Base-by-base conservation (phyloP, 2,113 vertebrate species). In the Alouatta palliata region DNA sequence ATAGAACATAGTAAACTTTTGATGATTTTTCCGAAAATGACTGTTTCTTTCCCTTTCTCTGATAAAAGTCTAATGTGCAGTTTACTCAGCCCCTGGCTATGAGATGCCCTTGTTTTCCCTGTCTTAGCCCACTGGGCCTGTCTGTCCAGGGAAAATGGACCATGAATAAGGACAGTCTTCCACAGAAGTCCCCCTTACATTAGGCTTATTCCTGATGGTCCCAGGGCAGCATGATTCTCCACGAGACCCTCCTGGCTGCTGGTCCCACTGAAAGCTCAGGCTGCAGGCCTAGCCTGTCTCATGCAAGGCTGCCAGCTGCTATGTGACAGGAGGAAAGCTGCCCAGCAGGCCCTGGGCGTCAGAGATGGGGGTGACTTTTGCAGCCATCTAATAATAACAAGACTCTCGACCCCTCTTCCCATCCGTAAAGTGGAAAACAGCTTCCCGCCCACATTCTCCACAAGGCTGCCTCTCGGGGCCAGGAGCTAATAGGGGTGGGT, bases 21-120 rank as follows among this genome's bases (percentile, higher is more conserved):
- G 11, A 37, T 86, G 61, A n/a, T 71, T 77, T 94, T 61, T 92
- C 88, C 40, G 68, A 87, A 95, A 94, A 45, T 9, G 52, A 56
- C 61, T 64, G 12, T 58, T n/a, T 54, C 77, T 66, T n/a, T 12
- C 19, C 11, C 43, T 56, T 21, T 56, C 80, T 90, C 45, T 94
- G 21, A 27, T 85, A 35, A 76, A 81, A 77, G 83, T 83, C 58
- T 21, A 61, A 47, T 25, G n/a, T 70, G 32, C 5, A 6, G 3
- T 40, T 88, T 32, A 8, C 64, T 32, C 61, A 30, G 20, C 12
- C 35, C 23, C 56, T 40, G 76, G 66, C 66, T 49, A 0, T 81
- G 84, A 40, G 75, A 64, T 2, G 1, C 17, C 13, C 27, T 23
- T 35, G 8, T 40, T 73, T 40, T 68, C 40, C 49, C 52, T 5